Evolutionary conservation across 92 coral and sea anemone species (phyloP), one percentile per base, ranked within the genome.

Genomic region (Heliopora coerulea): DNA sequence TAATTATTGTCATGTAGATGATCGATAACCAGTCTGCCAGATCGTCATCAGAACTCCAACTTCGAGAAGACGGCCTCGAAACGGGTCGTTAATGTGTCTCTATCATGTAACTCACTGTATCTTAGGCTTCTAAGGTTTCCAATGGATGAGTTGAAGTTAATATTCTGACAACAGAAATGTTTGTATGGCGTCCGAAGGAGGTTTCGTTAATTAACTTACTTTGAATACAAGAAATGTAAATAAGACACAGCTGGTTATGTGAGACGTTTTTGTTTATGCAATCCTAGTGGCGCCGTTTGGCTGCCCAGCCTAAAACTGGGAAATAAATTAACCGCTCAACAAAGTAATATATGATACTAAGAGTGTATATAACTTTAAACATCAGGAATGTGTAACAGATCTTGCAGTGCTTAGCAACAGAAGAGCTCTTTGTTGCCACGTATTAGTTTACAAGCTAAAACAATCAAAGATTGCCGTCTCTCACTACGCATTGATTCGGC

Each of bases 331-430:
- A 23, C 19, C 7, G 58, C 20, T 17, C n/a, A n/a, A n/a, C n/a
- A n/a, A n/a, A n/a, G n/a, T n/a, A n/a, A n/a, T n/a, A n/a, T n/a
- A n/a, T n/a, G n/a, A n/a, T n/a, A n/a, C n/a, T n/a, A n/a, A n/a
- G n/a, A n/a, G n/a, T n/a, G n/a, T n/a, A n/a, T 14, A 17, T 3
- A 23, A 56, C 3, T 23, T 56, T 23, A 56, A 23, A 56, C 61
- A 56, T 8, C 30, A 23, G 28, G 61, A 56, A 56, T n/a, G 63
- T 54, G 63, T 52, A 70, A 70, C 31, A 70, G 30, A 70, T 58
- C 57, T 31, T 54, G n/a, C 49, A 46, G 12, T 54, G 77, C 20
- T 13, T 25, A 30, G 63, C 77, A 70, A 70, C 77, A 54, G 77
- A 63, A 70, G 40, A 54, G 56, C 49, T 70, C 39, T 33, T 70